phyloP scores from a whole-genome alignment of 2,113 vertebrate genomes.

The Caloenas nicobarica region DNA sequence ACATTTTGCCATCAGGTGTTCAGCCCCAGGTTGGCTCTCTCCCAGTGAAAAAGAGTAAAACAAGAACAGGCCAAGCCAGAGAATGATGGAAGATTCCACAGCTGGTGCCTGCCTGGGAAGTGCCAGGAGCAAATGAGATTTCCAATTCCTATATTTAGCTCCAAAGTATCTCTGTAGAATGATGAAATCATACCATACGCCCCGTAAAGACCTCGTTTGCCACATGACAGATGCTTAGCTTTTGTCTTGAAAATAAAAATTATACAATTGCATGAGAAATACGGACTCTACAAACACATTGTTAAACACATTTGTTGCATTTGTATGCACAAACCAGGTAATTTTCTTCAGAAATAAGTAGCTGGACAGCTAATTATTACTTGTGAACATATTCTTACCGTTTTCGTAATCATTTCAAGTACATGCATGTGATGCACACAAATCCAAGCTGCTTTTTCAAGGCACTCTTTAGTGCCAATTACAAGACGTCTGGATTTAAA shows the following conservation, averaged over 20 bases:
- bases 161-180: neutral
- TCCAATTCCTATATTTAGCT: slow-evolving; percentile 11
- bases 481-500: neutral
- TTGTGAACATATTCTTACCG: neutral
- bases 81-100: neutral
- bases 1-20: slow-evolving; percentile 20
- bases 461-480: neutral
- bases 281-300: neutral
- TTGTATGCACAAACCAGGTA: neutral
- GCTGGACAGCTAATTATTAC: neutral
- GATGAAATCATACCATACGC: neutral
- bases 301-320: neutral
- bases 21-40: neutral
- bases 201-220: neutral
- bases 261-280: neutral
- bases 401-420: neutral
- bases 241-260: neutral
- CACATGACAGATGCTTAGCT: neutral
- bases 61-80: neutral
- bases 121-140: neutral
- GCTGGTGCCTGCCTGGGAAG: neutral
- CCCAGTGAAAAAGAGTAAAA: neutral
- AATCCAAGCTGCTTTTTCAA: neutral
- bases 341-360: neutral
- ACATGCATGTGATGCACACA: neutral